Evolutionary conservation across 2,113 vertebrate genomes (phyloP).

Genomic region (Hystrix cristata): DNA sequence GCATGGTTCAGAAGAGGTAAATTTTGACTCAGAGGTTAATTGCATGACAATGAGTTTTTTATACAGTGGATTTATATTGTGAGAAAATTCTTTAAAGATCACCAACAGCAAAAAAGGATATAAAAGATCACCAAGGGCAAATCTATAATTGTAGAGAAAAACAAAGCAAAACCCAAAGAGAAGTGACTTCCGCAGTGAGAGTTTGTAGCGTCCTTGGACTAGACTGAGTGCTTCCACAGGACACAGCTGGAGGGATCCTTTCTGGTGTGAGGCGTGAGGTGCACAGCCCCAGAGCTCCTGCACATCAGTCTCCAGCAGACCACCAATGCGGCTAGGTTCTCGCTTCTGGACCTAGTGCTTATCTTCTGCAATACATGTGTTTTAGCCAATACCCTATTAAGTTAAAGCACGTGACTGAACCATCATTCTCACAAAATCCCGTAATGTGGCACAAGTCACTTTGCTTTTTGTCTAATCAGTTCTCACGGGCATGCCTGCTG

Average conservation of each 20-base stretch:
- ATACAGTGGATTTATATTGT: not conserved
- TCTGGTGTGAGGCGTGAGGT: rapidly evolving
- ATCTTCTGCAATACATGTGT: not conserved
- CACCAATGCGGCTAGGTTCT: too few species aligned
- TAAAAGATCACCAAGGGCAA: not conserved
- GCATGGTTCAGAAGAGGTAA: not conserved
- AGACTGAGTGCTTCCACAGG: rapidly evolving
- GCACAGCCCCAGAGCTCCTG: not conserved
- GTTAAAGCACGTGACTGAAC: not conserved
- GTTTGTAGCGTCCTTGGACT: not conserved
- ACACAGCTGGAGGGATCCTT: rapidly evolving
- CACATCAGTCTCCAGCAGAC: not conserved
- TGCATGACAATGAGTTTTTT: not conserved
- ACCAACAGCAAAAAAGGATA: not conserved
- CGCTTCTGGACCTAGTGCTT: not conserved
- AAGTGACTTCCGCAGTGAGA: not conserved
- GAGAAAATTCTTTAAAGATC: slow-evolving; percentile 21
- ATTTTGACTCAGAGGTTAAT: slow-evolving; percentile 9
- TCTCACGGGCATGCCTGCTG: not conserved
- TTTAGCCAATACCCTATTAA: not conserved
- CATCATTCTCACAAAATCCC: not conserved
- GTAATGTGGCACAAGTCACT: rapidly evolving
- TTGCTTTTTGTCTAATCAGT: not conserved
- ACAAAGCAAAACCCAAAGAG: not conserved
- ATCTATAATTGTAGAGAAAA: not conserved